Conservation (phyloP, 92 coral and sea anemone species). For the Isaurus tuberculatus region DNA sequence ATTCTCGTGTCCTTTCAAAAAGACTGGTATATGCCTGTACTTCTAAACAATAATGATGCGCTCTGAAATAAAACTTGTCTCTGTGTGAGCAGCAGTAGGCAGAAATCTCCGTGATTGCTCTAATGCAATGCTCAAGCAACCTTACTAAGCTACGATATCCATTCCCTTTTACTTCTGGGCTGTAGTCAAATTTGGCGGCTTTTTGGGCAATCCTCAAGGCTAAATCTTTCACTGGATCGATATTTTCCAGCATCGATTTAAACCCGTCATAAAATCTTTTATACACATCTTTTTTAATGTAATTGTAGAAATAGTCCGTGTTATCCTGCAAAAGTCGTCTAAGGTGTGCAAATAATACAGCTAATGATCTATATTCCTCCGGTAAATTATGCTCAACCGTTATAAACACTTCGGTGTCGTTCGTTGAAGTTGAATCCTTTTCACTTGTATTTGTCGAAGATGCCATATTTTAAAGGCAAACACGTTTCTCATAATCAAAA, state of each 20-base stretch:
- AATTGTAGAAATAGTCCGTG: slow-evolving; percentile 68
- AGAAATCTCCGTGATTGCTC: slow-evolving; percentile 81
- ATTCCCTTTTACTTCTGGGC: slow-evolving; percentile 86
- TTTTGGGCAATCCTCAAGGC: slow-evolving; percentile 71
- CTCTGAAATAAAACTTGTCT: slow-evolving; percentile 83
- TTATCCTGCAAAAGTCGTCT: slow-evolving; percentile 77
- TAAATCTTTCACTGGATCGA: slow-evolving; percentile 69
- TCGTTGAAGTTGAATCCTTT: background rate
- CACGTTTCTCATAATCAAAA: slow-evolving; percentile 8
- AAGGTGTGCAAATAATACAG: slow-evolving; percentile 74
- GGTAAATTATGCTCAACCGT: slow-evolving; percentile 20
- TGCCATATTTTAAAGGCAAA: slow-evolving; percentile 1
- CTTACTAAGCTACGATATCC: slow-evolving; percentile 87
- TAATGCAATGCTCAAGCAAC: slow-evolving; percentile 78
- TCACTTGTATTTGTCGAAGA: slow-evolving; percentile 4
- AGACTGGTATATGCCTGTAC: slow-evolving; percentile 81
- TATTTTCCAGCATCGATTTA: slow-evolving; percentile 66
- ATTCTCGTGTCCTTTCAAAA: slow-evolving; percentile 70
- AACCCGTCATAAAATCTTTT: slow-evolving; percentile 80
- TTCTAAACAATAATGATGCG: slow-evolving; percentile 93
- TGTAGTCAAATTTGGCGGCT: slow-evolving; percentile 81
- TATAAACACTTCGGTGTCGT: background rate
- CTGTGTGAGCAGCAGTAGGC: slow-evolving; percentile 84
- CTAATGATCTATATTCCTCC: slow-evolving; percentile 66
- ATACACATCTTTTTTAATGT: slow-evolving; percentile 68